Evolutionary conservation across 2,797 vertebrate species (phyloP).

Genomic region (Coilia nasus): DNA sequence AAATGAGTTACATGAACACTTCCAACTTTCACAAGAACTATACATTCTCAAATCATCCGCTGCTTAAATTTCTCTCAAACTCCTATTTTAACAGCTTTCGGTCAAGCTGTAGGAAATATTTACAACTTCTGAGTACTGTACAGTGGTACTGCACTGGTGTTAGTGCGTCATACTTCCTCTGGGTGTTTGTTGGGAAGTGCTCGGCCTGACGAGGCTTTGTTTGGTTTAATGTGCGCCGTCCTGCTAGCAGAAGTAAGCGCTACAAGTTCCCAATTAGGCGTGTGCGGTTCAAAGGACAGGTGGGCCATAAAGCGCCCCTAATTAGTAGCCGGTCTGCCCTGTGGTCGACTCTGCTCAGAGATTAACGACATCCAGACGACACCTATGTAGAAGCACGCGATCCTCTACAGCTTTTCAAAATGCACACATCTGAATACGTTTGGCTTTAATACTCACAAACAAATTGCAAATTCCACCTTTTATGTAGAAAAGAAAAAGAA

Average conservation of each 20-base stretch:
- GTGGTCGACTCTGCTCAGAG: background rate
- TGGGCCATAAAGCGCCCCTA: background rate
- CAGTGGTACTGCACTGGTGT: no score
- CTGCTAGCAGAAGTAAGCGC: background rate
- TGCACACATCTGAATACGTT: no score
- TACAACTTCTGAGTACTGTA: no score
- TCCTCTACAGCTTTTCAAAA: background rate
- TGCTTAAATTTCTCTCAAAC: background rate
- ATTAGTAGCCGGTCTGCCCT: background rate
- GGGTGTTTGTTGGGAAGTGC: background rate
- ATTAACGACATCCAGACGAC: background rate
- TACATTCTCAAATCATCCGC: background rate
- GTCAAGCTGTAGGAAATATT: no score
- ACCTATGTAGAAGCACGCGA: background rate
- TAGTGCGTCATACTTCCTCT: background rate
- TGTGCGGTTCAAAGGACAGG: conserved; percentile 15
- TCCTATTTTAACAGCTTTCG: no score
- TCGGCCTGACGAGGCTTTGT: background rate
- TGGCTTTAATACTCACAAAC: no score
- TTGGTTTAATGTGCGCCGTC: background rate
- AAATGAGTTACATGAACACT: background rate
- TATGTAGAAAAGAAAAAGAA: no score
- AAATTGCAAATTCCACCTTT: no score
- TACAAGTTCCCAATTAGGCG: conserved; percentile 22
- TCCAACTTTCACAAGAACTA: background rate